Evolutionary conservation across 2,888 invertebrate species (phyloP).

Genomic region (Gymnocheta viridis): DNA sequence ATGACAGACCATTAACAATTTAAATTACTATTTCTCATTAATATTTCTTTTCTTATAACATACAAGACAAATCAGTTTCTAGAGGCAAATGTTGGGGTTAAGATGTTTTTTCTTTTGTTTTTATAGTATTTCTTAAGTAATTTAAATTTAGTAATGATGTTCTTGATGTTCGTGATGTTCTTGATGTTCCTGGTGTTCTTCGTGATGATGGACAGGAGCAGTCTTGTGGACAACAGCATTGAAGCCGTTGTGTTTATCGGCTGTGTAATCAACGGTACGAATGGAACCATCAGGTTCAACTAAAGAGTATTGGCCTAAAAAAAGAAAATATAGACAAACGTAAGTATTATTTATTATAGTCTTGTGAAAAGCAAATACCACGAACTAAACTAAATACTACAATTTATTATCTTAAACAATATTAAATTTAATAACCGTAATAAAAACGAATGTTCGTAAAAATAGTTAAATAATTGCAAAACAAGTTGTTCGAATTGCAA

Average conservation of each 20-base stretch:
- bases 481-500: slow-evolving; percentile 17
- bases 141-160: slow-evolving; percentile 72
- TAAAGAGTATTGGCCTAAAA: slow-evolving; percentile 84
- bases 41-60: neutral
- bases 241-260: slow-evolving; percentile 82
- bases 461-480: slow-evolving; percentile 29
- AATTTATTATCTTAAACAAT: slow-evolving; percentile 49
- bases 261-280: slow-evolving; percentile 84
- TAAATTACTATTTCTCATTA: slow-evolving; percentile 17
- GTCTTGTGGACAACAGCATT: slow-evolving; percentile 82
- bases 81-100: slow-evolving; percentile 59
- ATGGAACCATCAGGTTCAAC: slow-evolving; percentile 90
- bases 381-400: slow-evolving; percentile 8
- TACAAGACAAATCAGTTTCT: slow-evolving; percentile 21
- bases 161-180: slow-evolving; percentile 77
- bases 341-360: slow-evolving; percentile 12
- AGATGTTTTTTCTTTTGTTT: slow-evolving; percentile 58
- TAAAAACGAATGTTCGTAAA: slow-evolving; percentile 11
- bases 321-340: slow-evolving; percentile 14
- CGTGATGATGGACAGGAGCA: slow-evolving; percentile 80
- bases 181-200: slow-evolving; percentile 75
- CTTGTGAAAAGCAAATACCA: slow-evolving; percentile 16
- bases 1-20: neutral
- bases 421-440: slow-evolving; percentile 48
- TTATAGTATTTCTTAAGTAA: slow-evolving; percentile 58